Percentiles rank a stretch among this genome's conserved stretches.
Evolutionary conservation across 64 coral and sea anemone genomes (phyloP).

Genomic region (Porites lutea): DNA sequence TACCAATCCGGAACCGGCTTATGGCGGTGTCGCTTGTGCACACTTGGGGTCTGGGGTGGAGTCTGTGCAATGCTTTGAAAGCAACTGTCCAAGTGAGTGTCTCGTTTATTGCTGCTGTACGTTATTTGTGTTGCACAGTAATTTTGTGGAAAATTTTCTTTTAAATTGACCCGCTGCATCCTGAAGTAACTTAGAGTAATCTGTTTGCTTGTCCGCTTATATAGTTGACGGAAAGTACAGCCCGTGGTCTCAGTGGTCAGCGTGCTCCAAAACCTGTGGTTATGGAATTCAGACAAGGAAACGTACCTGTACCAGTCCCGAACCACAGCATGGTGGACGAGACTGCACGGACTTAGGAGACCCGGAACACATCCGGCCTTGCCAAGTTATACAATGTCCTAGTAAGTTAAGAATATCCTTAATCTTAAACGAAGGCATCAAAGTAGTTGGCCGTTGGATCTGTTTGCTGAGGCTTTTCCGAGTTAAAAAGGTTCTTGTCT

Average conservation of each 20-base stretch:
- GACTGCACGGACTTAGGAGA: conserved; percentile 94
- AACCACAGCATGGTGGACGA: conserved; percentile 89
- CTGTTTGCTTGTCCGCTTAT: neutral
- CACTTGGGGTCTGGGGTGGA: conserved; percentile 74
- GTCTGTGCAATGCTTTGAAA: conserved; percentile 71
- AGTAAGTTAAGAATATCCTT: conserved; percentile 61
- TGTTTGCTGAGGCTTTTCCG: too few relatives aligned
- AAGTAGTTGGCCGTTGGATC: too few relatives aligned
- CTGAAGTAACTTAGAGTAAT: too few relatives aligned
- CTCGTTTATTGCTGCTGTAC: neutral
- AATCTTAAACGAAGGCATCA: too few relatives aligned
- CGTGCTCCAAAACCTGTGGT: conserved; percentile 78
- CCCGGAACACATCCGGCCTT: conserved; percentile 78
- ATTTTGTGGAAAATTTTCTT: too few relatives aligned
- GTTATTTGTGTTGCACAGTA: too few relatives aligned
- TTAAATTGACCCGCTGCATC: too few relatives aligned
- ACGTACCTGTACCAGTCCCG: conserved; percentile 80
- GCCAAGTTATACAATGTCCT: conserved; percentile 90
- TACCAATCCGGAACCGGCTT: conserved; percentile 83
- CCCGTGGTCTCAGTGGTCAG: conserved; percentile 82
- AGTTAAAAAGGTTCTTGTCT: too few relatives aligned
- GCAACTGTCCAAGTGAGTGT: conserved; percentile 87
- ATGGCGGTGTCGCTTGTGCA: conserved; percentile 77
- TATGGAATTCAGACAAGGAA: conserved; percentile 88
- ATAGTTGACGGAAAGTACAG: conserved; percentile 91